Conservation (phyloP, 2,797 vertebrate species). For the Cirrhinus mrigala region DNA sequence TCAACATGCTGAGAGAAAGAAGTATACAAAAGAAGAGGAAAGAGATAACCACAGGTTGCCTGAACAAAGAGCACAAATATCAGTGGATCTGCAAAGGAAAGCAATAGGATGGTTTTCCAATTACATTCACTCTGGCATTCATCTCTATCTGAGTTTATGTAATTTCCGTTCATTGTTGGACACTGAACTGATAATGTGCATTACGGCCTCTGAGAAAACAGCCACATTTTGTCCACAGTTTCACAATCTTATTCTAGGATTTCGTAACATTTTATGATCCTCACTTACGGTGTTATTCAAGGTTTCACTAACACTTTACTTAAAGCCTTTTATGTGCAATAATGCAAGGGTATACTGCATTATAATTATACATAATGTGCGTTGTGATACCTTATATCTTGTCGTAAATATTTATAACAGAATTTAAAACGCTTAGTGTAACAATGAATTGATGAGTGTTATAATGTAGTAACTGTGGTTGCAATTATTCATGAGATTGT, state of each 20-base stretch:
- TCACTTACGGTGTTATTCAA: background rate
- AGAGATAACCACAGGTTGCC: slow-evolving; percentile 29
- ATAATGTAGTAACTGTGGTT: too few species aligned
- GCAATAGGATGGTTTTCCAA: slow-evolving; percentile 37
- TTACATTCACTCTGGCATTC: slow-evolving; percentile 24
- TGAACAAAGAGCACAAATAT: slow-evolving; percentile 36
- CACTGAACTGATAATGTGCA: slow-evolving; percentile 25
- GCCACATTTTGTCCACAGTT: background rate
- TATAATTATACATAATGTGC: too few species aligned
- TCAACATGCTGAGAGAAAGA: slow-evolving; percentile 36
- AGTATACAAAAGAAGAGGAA: slow-evolving; percentile 23
- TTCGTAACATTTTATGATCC: background rate
- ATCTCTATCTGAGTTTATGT: slow-evolving; percentile 30
- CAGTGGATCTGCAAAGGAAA: slow-evolving; percentile 20
- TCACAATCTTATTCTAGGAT: background rate
- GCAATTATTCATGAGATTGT: too few species aligned
- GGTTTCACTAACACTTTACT: background rate
- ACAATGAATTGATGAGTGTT: too few species aligned
- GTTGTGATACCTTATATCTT: too few species aligned
- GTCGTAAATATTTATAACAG: too few species aligned
- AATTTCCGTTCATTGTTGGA: slow-evolving; percentile 15
- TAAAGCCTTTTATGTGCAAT: too few species aligned
- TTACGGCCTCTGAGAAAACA: background rate
- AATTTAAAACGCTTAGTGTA: too few species aligned
- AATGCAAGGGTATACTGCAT: too few species aligned